phyloP scores from a whole-genome alignment of 2,888 invertebrate species.

The Rugalucina vietnamica region DNA sequence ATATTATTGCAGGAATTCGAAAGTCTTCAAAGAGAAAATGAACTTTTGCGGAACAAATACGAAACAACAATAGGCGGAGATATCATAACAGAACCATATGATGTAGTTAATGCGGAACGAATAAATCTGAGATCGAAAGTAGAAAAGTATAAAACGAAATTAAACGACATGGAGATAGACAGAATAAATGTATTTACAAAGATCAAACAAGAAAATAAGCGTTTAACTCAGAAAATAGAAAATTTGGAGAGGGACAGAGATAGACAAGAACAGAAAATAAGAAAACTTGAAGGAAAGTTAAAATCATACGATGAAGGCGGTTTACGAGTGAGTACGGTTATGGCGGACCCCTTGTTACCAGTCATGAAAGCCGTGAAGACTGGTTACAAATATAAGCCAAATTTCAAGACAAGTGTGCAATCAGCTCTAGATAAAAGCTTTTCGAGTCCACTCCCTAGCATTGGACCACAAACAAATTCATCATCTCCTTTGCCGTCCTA shows the following conservation, averaged over 20 bases:
- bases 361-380: background rate
- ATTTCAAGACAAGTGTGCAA: too few species aligned
- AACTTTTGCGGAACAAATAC: constrained; percentile 35
- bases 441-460: background rate
- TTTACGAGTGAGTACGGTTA: too few species aligned
- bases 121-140: background rate
- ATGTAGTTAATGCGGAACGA: constrained; percentile 23
- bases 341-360: too few species aligned
- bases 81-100: constrained; percentile 22
- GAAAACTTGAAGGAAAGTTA: background rate
- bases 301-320: background rate
- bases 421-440: too few species aligned
- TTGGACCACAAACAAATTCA: background rate
- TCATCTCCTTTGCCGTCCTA: background rate
- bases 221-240: constrained; percentile 15
- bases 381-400: background rate
- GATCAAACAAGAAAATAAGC: constrained; percentile 23
- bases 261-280: background rate
- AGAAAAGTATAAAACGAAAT: background rate
- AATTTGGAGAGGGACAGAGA: constrained; percentile 14
- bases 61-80: constrained; percentile 27
- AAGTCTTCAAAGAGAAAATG: constrained; percentile 37
- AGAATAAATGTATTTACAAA: background rate
- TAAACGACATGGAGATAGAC: constrained; percentile 12
- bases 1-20: constrained; percentile 38